Evolutionary conservation across 2,797 vertebrate species (phyloP).

Genomic region (Notoglanidium macrostoma): DNA sequence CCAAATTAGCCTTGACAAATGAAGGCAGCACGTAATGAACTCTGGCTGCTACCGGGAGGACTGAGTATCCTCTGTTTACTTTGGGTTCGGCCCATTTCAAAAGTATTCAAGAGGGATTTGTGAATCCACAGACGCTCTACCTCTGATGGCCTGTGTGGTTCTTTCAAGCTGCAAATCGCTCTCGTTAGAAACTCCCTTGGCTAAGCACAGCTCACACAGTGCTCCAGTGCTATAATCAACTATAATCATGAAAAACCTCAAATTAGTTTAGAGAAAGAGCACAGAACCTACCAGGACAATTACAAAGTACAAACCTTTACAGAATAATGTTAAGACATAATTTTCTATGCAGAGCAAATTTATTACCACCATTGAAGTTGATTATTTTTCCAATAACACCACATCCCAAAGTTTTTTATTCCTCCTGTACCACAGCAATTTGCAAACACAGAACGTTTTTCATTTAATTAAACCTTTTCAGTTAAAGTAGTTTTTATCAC

Average conservation of each 20-base stretch:
- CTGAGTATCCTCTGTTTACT: constrained; percentile 49
- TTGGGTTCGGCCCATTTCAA: constrained; percentile 42
- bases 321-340: background rate
- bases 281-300: background rate
- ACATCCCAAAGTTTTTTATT: background rate
- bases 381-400: background rate
- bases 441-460: background rate
- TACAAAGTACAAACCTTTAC: background rate
- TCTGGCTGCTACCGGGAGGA: constrained; percentile 56
- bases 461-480: too few relatives aligned
- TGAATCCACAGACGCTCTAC: constrained; percentile 12
- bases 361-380: background rate
- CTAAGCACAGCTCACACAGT: background rate
- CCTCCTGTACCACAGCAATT: background rate
- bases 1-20: constrained; percentile 52
- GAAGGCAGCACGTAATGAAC: constrained; percentile 47
- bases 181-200: background rate
- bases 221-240: background rate
- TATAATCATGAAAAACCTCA: background rate
- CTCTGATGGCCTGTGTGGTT: background rate
- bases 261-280: background rate
- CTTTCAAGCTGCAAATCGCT: background rate
- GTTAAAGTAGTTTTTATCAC: background rate
- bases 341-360: background rate
- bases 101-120: constrained; percentile 17